A percentile compares a stretch with the other conserved stretches of the same genome.
phyloP scores from a whole-genome alignment of 1,140 invertebrate species.

The Nasonia giraulti region DNA sequence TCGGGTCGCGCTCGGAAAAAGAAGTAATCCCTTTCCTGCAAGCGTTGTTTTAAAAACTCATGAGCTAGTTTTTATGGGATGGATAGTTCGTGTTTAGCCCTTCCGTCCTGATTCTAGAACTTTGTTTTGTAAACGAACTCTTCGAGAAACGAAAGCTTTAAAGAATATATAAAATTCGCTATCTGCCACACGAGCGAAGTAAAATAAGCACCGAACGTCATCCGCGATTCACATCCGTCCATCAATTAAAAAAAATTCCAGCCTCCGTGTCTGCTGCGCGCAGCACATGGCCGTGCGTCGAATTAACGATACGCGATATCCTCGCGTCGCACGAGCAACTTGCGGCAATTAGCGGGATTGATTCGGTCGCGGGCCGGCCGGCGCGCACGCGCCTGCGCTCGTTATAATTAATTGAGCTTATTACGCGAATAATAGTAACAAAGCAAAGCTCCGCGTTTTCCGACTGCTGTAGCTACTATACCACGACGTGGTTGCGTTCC shows the following conservation, averaged over 20 bases:
- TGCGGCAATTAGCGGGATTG: constrained; percentile 22
- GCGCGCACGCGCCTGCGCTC: not conserved
- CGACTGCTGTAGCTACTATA: not conserved
- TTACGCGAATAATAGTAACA: constrained; percentile 16
- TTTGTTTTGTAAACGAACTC: too few species aligned
- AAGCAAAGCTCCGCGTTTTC: constrained; percentile 8
- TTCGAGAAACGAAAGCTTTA: too few species aligned
- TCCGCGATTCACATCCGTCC: too few species aligned
- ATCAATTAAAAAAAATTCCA: not conserved
- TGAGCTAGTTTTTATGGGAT: not conserved
- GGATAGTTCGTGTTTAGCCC: too few species aligned
- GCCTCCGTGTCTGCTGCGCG: not conserved
- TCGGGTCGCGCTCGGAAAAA: not conserved
- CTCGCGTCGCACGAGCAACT: not conserved
- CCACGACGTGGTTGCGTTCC: not conserved
- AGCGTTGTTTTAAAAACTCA: not conserved
- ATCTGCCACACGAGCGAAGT: too few species aligned
- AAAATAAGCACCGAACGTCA: too few species aligned
- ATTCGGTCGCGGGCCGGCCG: not conserved
- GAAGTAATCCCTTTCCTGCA: not conserved
- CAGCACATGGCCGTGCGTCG: not conserved
- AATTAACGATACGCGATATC: constrained; percentile 24
- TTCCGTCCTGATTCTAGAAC: too few species aligned
- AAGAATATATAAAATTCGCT: too few species aligned
- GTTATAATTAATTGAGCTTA: constrained; percentile 42